These are phyloP conservation scores for Ptiloglossa arizonensis DNA, from an alignment of 1,140 invertebrate species.

Conservation along the genomic window DNA sequence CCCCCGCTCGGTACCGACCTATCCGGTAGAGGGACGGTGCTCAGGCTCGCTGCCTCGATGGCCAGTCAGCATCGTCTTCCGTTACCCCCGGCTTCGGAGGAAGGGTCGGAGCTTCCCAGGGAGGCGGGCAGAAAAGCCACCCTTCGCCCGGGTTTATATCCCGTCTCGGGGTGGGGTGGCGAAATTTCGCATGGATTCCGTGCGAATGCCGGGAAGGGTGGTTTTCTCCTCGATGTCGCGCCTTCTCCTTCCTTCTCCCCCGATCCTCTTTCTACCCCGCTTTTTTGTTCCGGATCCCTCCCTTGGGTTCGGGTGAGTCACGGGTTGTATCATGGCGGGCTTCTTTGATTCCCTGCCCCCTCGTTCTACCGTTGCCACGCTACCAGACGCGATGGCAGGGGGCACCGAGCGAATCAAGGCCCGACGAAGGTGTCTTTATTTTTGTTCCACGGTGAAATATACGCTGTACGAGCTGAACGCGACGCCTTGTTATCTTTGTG, in stretches of 20 bases:
- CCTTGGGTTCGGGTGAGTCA: conserved; percentile 43
- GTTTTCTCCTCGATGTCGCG: conserved; percentile 21
- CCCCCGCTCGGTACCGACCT: conserved; percentile 43
- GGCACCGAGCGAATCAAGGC: conserved; percentile 15
- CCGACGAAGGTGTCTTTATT: conserved; percentile 32
- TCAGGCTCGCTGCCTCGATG: conserved; percentile 39
- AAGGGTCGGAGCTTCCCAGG: conserved; percentile 54
- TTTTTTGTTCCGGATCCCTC: conserved; percentile 2
- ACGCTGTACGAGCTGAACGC: background rate
- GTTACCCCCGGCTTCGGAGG: conserved; percentile 2
- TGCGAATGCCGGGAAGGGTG: conserved; percentile 24
- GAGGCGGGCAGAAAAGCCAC: conserved; percentile 50
- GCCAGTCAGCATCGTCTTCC: conserved; percentile 64
- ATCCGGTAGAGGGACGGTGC: conserved; percentile 32
- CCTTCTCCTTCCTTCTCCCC: conserved; percentile 17
- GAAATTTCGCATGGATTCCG: conserved; percentile 45
- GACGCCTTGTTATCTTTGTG: conserved; percentile 23
- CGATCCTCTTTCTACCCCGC: background rate
- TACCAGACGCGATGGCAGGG: conserved; percentile 23
- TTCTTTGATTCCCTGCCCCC: conserved; percentile 28
- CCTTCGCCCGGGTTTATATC: conserved; percentile 24
- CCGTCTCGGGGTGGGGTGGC: conserved; percentile 18
- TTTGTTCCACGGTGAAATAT: conserved; percentile 17
- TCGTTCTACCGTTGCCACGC: conserved; percentile 30
- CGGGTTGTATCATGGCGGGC: conserved; percentile 38